Evolutionary conservation across 2,113 vertebrate genomes (phyloP).

Genomic region (Rousettus leschenaultii): DNA sequence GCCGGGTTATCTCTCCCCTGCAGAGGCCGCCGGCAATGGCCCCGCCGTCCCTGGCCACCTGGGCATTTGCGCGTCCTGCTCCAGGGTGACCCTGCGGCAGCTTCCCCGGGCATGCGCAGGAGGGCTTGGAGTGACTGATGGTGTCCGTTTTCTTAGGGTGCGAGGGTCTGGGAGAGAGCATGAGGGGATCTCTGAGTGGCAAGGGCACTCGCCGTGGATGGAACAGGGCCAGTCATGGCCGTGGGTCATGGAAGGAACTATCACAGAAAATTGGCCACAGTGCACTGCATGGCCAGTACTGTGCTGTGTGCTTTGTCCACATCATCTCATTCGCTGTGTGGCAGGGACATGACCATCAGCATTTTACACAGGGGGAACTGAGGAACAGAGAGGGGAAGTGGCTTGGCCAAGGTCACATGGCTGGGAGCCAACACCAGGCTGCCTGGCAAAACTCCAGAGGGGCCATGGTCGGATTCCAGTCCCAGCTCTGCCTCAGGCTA

Average conservation of each 20-base stretch:
- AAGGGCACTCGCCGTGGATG: rapidly evolving
- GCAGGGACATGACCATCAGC: rapidly evolving
- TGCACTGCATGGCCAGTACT: rapidly evolving
- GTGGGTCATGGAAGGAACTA: background rate
- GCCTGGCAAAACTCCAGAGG: background rate
- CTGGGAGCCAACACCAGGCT: background rate
- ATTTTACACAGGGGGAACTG: rapidly evolving
- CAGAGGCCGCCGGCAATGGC: slow-evolving; percentile 72
- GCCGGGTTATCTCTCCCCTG: slow-evolving; percentile 80
- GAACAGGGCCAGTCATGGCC: rapidly evolving
- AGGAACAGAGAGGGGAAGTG: background rate
- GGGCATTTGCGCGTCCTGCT: slow-evolving; percentile 46
- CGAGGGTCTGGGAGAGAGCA: rapidly evolving
- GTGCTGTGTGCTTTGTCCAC: rapidly evolving
- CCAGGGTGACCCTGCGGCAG: background rate
- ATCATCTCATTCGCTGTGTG: background rate
- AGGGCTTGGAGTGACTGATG: background rate
- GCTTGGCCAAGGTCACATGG: background rate
- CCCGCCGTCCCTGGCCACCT: slow-evolving; percentile 40
- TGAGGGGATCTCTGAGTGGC: background rate
- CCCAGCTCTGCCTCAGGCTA: background rate
- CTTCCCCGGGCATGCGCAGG: background rate
- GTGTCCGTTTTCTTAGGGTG: background rate
- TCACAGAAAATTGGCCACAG: rapidly evolving
- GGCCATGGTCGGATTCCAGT: background rate